Conservation (phyloP, 2,888 invertebrate species). For the Platerodrilus igneus region DNA sequence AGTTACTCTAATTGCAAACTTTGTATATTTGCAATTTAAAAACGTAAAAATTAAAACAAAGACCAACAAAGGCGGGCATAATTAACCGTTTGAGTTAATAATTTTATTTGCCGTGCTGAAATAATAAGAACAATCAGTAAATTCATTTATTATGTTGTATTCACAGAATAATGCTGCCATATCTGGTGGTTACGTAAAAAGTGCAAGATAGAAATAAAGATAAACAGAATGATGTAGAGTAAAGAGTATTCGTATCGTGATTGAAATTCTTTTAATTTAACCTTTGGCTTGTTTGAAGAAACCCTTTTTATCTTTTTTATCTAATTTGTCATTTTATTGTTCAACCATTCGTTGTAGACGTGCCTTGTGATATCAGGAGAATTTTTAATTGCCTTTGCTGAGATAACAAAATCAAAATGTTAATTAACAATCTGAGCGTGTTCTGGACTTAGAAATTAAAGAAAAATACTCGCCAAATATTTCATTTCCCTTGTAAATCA, state of each 20-base stretch:
- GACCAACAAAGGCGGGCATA: slow-evolving; percentile 31
- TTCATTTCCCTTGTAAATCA: slow-evolving; percentile 35
- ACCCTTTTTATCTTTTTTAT: slow-evolving; percentile 42
- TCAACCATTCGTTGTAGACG: slow-evolving; percentile 40
- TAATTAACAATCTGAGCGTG: slow-evolving; percentile 48
- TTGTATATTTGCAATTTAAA: slow-evolving; percentile 22
- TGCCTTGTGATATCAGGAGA: slow-evolving; percentile 43
- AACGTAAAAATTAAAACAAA: slow-evolving; percentile 20
- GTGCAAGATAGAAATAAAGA: slow-evolving; percentile 21
- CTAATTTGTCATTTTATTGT: slow-evolving; percentile 48
- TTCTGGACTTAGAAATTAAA: slow-evolving; percentile 46
- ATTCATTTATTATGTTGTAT: slow-evolving; percentile 10
- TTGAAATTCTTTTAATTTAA: slow-evolving; percentile 47
- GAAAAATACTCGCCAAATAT: slow-evolving; percentile 47
- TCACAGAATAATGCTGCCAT: slow-evolving; percentile 9
- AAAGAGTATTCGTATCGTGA: slow-evolving; percentile 36
- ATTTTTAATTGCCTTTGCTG: slow-evolving; percentile 48
- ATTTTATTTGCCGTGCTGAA: slow-evolving; percentile 38
- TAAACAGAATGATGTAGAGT: slow-evolving; percentile 24
- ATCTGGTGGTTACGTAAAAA: slow-evolving; percentile 8
- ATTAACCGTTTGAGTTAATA: slow-evolving; percentile 43
- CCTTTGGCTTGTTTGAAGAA: slow-evolving; percentile 45
- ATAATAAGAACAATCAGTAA: slow-evolving; percentile 34
- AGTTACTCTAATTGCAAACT: too few species aligned
- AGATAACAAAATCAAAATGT: slow-evolving; percentile 51